phyloP scores from a whole-genome alignment of 2,888 invertebrate genomes.

The Prionchulus punctatus region DNA sequence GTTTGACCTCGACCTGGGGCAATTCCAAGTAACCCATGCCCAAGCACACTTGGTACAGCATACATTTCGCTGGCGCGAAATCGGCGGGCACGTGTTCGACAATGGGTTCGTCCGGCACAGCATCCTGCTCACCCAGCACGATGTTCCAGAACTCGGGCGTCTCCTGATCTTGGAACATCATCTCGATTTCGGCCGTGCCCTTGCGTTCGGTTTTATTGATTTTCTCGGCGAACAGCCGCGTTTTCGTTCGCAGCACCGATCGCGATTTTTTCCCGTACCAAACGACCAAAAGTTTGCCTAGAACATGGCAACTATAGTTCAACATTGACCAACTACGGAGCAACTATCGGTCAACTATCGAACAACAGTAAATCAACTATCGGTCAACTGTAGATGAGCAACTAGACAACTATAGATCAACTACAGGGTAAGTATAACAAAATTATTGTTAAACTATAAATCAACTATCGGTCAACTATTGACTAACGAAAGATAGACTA shows the following conservation, averaged over 20 bases:
- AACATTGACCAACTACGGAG: too few relatives aligned
- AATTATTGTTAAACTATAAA: too few relatives aligned
- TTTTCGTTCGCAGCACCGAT: constrained; percentile 32
- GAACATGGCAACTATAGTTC: too few relatives aligned
- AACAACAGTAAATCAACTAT: too few relatives aligned
- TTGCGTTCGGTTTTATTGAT: constrained; percentile 96
- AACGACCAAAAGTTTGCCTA: constrained; percentile 49
- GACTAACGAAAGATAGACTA: too few relatives aligned
- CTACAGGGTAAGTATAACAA: too few relatives aligned
- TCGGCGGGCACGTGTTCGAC: constrained; percentile 51
- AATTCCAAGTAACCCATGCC: constrained; percentile 97
- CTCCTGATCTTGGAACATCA: constrained; percentile 65
- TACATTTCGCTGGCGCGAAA: constrained; percentile 50
- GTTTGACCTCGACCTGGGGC: constrained; percentile 52
- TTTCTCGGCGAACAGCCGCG: constrained; percentile 78
- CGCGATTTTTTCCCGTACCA: constrained; percentile 61
- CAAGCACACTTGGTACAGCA: constrained; percentile 79
- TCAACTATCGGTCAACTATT: too few relatives aligned
- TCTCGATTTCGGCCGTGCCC: constrained; percentile 72
- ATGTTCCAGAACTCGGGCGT: constrained; percentile 64
- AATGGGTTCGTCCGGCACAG: constrained; percentile 19
- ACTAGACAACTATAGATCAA: too few relatives aligned
- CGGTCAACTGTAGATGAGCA: too few relatives aligned
- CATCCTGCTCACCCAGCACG: constrained; percentile 34
- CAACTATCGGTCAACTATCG: too few relatives aligned